phyloP scores from a whole-genome alignment of 2,113 vertebrate species.

The Anseranas semipalmata region DNA sequence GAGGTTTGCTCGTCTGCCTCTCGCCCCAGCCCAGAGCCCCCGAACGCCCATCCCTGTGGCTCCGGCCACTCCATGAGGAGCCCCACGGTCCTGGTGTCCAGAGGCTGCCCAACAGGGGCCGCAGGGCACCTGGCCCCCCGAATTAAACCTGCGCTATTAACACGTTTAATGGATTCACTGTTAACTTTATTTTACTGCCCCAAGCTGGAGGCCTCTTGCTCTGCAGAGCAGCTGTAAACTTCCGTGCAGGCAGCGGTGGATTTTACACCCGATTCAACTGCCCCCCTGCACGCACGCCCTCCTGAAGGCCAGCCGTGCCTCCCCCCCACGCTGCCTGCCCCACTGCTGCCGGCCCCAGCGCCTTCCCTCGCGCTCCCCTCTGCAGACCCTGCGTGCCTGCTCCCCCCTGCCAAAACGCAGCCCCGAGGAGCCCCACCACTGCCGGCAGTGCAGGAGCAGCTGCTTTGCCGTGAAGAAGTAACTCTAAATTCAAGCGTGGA shows the following conservation, averaged over 20 bases:
- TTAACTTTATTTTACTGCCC: neutral
- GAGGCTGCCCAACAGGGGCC: too few relatives aligned
- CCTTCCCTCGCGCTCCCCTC: neutral
- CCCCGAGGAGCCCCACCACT: accelerated
- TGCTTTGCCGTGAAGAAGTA: neutral
- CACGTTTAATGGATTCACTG: neutral
- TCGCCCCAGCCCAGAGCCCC: accelerated
- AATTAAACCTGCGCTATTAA: too few relatives aligned
- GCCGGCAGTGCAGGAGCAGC: accelerated
- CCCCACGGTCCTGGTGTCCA: neutral
- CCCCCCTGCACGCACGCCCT: neutral
- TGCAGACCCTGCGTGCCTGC: too few relatives aligned
- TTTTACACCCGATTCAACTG: neutral
- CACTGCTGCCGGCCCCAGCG: too few relatives aligned
- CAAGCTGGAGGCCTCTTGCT: neutral
- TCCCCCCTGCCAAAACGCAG: neutral
- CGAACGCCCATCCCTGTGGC: neutral
- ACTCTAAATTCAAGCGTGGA: neutral
- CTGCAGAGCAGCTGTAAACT: neutral
- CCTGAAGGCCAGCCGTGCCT: neutral
- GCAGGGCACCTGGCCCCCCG: too few relatives aligned
- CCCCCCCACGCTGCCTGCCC: neutral
- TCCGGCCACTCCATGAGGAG: neutral
- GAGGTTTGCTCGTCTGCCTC: accelerated
- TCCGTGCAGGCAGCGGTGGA: neutral